A percentile compares a stretch with the other conserved stretches of the same genome.
These are phyloP conservation scores for Pseudomyrmex concolor DNA, from an alignment of 1,140 invertebrate genomes.

Conservation along the genomic window DNA sequence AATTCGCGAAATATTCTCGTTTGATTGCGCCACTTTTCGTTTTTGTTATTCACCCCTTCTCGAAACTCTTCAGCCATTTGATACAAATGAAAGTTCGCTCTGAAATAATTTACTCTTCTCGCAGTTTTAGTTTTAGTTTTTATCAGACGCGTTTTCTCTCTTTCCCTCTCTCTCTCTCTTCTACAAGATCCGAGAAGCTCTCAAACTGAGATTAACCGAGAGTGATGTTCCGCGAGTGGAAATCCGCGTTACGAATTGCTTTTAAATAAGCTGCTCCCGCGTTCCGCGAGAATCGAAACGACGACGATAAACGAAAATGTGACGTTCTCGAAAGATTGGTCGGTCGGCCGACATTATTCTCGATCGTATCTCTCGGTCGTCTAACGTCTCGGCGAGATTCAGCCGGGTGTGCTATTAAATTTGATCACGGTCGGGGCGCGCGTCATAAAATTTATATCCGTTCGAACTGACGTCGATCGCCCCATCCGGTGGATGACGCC, in stretches of 20 bases:
- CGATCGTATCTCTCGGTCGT: conserved; percentile 42
- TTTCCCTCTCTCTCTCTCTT: no score
- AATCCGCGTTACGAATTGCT: conserved; percentile 16
- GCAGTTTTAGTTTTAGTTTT: no score
- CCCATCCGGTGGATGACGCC: background rate
- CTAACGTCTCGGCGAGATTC: conserved; percentile 5
- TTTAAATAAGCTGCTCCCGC: conserved; percentile 17
- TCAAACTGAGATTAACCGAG: no score
- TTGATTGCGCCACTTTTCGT: no score
- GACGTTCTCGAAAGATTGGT: conserved; percentile 44
- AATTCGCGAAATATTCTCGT: background rate
- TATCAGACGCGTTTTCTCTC: no score
- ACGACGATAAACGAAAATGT: conserved; percentile 43
- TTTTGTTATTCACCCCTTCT: no score
- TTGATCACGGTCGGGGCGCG: conserved; percentile 38
- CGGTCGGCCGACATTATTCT: conserved; percentile 50
- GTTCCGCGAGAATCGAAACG: background rate
- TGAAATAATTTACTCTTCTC: no score
- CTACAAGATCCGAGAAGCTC: no score
- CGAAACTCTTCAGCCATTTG: no score
- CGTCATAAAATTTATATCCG: conserved; percentile 62
- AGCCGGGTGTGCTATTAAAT: conserved; percentile 53
- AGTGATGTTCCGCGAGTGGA: background rate
- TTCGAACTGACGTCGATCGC: conserved; percentile 44
- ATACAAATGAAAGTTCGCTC: no score